These are phyloP conservation scores for Myodes glareolus DNA, from an alignment of 2,113 vertebrate species.

Conservation along the genomic window DNA sequence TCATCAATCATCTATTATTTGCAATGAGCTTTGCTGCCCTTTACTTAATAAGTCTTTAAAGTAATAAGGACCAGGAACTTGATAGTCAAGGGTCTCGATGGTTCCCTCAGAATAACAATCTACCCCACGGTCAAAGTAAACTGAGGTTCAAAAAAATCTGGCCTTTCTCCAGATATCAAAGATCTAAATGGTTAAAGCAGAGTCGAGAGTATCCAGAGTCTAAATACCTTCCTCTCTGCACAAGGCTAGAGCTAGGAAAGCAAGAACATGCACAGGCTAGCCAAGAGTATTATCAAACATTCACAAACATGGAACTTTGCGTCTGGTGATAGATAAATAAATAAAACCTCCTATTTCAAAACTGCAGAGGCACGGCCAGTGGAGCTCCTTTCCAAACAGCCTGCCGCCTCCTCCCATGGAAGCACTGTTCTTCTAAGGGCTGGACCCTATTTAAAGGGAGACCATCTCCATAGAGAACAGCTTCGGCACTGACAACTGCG, in stretches of 20 bases:
- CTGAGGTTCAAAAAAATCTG: constrained; percentile 1
- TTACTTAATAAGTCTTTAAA: background rate
- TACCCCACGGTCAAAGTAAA: background rate
- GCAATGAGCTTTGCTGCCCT: constrained; percentile 5
- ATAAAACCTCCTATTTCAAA: background rate
- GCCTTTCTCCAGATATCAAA: constrained; percentile 1
- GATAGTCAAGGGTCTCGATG: background rate
- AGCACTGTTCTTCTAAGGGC: background rate
- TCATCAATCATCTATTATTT: background rate
- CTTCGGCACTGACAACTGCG: constrained; percentile 6
- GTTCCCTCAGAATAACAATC: background rate
- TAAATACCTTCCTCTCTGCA: background rate
- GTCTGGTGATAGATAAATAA: background rate
- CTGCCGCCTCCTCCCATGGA: background rate
- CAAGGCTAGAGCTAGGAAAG: background rate
- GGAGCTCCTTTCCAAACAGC: background rate
- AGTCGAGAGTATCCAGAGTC: background rate
- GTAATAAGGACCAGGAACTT: background rate
- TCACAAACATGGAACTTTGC: background rate
- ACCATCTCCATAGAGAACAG: background rate
- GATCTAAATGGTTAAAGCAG: constrained; percentile 17
- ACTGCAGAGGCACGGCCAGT: background rate
- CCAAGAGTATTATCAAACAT: constrained; percentile 18
- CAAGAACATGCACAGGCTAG: background rate
- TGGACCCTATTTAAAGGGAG: constrained; percentile 3